A percentile compares a stretch with the other conserved stretches of the same genome.
phyloP scores from a whole-genome alignment of 2,888 invertebrate genomes.

The Scaptomyza cyrtandrae region DNA sequence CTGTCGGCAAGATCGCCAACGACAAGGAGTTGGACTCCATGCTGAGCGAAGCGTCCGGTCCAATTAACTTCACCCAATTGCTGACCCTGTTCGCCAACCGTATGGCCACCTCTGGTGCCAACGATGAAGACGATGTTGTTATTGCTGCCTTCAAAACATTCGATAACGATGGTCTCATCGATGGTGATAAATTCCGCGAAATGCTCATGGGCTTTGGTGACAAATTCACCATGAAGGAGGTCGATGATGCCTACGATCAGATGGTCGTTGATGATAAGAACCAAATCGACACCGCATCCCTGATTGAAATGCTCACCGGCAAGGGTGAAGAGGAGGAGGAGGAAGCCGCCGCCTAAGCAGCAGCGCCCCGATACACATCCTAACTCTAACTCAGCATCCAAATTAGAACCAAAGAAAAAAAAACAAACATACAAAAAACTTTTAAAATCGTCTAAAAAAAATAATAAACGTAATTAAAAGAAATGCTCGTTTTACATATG shows the following conservation, averaged over 20 bases:
- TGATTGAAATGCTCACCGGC: constrained; percentile 95
- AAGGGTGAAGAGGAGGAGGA: constrained; percentile 93
- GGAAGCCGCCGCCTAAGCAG: constrained; percentile 82
- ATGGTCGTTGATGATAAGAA: constrained; percentile 96
- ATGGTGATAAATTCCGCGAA: constrained; percentile 94
- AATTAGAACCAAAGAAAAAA: constrained; percentile 47
- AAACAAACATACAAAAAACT: constrained; percentile 53
- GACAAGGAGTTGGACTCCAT: constrained; percentile 97
- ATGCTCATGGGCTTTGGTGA: constrained; percentile 97
- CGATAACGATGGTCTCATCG: constrained; percentile 94
- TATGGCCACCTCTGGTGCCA: constrained; percentile 94
- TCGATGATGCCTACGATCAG: constrained; percentile 96
- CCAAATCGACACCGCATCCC: constrained; percentile 93
- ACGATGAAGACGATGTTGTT: constrained; percentile 96
- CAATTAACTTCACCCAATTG: constrained; percentile 97
- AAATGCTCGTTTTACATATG: constrained; percentile 79
- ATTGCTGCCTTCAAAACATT: constrained; percentile 96
- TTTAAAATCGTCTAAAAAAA: constrained; percentile 76
- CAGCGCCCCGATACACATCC: constrained; percentile 79
- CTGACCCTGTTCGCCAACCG: constrained; percentile 95
- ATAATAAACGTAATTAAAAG: constrained; percentile 79
- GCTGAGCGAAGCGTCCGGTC: constrained; percentile 94
- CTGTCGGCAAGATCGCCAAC: constrained; percentile 93
- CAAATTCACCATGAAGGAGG: constrained; percentile 94
- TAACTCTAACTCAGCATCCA: constrained; percentile 77